Evolutionary conservation across 2,888 invertebrate genomes (phyloP).

Genomic region (Caradrina kadenii): DNA sequence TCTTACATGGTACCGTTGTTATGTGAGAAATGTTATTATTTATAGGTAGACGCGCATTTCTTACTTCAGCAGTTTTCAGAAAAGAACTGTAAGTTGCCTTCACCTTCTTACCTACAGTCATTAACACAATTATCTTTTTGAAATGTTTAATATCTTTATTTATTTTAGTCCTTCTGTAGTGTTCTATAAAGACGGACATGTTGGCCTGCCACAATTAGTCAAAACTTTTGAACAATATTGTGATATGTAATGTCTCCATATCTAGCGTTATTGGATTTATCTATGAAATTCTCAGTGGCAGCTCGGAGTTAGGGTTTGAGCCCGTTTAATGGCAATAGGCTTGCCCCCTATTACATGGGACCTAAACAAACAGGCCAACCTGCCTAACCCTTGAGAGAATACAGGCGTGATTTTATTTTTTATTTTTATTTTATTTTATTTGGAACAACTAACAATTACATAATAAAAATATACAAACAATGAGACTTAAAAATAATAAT

Average conservation of each 20-base stretch:
- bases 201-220: constrained; percentile 9
- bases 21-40: constrained; percentile 34
- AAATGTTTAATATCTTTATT: background rate
- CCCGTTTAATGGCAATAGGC: no score
- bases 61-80: constrained; percentile 26
- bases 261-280: no score
- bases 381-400: no score
- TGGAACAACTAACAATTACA: no score
- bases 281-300: no score
- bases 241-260: constrained; percentile 9
- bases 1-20: constrained; percentile 48
- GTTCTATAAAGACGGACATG: constrained; percentile 27
- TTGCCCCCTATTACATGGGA: no score
- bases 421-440: no score
- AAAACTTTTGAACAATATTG: background rate
- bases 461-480: no score
- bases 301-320: no score
- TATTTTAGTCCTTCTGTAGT: constrained; percentile 21
- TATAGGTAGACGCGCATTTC: constrained; percentile 6
- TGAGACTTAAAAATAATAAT: no score
- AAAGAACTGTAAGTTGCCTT: background rate
- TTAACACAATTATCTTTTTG: constrained; percentile 6
- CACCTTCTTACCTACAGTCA: background rate
- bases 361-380: no score
- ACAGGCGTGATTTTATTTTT: no score